Evolutionary conservation across 2,888 invertebrate species (phyloP).

Genomic region (Leucozona laternaria): DNA sequence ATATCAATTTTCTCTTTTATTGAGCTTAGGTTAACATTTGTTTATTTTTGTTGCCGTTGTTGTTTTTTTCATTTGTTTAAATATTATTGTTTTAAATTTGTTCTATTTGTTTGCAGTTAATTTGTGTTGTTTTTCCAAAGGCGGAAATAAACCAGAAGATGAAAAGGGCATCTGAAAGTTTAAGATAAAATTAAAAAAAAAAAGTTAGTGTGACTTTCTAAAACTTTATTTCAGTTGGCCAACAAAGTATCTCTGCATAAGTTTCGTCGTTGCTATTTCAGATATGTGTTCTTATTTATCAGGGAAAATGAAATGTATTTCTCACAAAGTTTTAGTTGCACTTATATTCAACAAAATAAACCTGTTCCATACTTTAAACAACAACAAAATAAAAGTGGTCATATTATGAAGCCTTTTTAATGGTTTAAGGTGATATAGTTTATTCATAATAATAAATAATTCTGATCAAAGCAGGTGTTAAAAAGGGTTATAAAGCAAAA

Average conservation of each 20-base stretch:
- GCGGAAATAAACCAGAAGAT: conserved; percentile 45
- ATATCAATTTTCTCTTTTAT: conserved; percentile 18
- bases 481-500: no score
- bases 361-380: no score
- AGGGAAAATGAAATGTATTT: no score
- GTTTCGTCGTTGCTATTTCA: background rate
- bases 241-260: conserved; percentile 69
- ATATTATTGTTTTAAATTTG: conserved; percentile 71
- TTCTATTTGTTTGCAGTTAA: conserved; percentile 67
- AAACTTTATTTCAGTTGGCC: conserved; percentile 33
- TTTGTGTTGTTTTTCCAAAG: conserved; percentile 61
- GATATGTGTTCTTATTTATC: background rate
- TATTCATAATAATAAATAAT: no score
- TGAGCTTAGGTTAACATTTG: conserved; percentile 60
- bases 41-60: conserved; percentile 33
- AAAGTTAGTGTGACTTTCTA: conserved; percentile 29
- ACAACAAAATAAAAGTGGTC: no score
- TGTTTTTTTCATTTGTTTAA: conserved; percentile 17
- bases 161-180: conserved; percentile 61
- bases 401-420: no score
- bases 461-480: no score
- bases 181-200: conserved; percentile 24
- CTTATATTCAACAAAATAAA: no score
- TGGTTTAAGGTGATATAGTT: no score
- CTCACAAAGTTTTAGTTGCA: no score